phyloP scores from a whole-genome alignment of 2,113 vertebrate species.

The Clupea harengus region DNA sequence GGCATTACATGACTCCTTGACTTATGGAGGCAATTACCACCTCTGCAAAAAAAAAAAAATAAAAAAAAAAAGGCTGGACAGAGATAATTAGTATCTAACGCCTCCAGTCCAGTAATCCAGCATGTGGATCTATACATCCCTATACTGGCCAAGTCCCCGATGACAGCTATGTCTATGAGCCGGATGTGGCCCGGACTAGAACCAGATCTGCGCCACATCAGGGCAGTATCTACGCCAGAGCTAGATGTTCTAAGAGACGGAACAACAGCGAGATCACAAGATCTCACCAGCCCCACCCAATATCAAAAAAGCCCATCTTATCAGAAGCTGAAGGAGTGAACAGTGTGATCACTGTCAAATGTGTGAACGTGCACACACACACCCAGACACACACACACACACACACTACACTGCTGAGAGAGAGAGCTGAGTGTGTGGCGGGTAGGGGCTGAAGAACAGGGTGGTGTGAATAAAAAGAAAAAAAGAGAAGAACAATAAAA shows the following conservation, averaged over 20 bases:
- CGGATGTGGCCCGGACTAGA: background rate
- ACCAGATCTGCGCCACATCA: background rate
- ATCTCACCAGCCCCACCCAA: background rate
- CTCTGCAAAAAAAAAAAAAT: constrained; percentile 37
- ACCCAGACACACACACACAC: no score
- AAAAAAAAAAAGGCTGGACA: background rate
- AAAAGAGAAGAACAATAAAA: background rate
- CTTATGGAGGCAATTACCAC: constrained; percentile 51
- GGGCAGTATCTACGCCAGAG: background rate
- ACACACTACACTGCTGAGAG: background rate
- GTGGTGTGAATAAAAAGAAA: background rate
- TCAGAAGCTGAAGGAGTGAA: background rate
- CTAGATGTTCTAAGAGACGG: background rate
- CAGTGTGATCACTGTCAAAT: background rate
- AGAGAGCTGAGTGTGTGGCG: background rate
- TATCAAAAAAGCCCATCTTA: background rate
- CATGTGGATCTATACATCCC: background rate
- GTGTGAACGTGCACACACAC: background rate
- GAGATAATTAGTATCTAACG: background rate
- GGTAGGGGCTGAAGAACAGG: background rate
- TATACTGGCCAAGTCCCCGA: no score
- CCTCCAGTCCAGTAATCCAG: constrained; percentile 25
- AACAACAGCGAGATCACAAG: background rate
- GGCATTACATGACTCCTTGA: constrained; percentile 38
- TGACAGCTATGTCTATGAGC: background rate